These are phyloP conservation scores for Phalacrocorax brasilianus DNA, from an alignment of 2,113 vertebrate genomes.

Conservation along the genomic window DNA sequence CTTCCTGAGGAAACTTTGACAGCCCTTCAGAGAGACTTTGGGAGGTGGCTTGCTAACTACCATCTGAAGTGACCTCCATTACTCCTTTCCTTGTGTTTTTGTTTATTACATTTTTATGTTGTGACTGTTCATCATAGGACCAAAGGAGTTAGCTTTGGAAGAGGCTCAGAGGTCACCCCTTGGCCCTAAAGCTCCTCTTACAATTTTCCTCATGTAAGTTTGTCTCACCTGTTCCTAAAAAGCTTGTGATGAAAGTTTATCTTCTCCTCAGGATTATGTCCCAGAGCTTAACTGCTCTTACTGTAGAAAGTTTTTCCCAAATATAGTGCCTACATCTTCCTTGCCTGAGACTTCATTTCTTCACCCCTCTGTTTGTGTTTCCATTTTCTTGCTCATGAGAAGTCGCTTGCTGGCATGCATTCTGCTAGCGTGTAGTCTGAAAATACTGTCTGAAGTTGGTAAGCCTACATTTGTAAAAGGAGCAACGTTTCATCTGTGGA, in stretches of 20 bases:
- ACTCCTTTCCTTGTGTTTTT: constrained; percentile 14
- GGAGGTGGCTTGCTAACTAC: background rate
- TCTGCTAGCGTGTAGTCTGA: background rate
- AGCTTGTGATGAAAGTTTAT: background rate
- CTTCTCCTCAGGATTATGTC: background rate
- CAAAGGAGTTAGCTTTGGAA: background rate
- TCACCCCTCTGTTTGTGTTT: background rate
- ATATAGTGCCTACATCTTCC: background rate
- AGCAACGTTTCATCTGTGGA: background rate
- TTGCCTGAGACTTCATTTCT: background rate
- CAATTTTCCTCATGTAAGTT: background rate
- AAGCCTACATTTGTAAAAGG: background rate
- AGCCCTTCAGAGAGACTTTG: background rate
- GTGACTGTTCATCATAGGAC: constrained; percentile 8
- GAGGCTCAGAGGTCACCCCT: background rate
- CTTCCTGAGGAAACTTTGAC: constrained; percentile 61
- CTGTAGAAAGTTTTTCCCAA: background rate
- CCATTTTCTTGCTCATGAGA: background rate
- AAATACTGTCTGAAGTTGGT: background rate
- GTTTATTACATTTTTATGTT: constrained; percentile 33
- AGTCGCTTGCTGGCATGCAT: fast-evolving
- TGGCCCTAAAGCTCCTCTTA: background rate
- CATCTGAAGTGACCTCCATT: background rate
- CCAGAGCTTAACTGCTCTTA: background rate
- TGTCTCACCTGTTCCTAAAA: background rate